These are phyloP conservation scores for Lerema accius DNA, from an alignment of 1,140 invertebrate genomes.

Conservation along the genomic window DNA sequence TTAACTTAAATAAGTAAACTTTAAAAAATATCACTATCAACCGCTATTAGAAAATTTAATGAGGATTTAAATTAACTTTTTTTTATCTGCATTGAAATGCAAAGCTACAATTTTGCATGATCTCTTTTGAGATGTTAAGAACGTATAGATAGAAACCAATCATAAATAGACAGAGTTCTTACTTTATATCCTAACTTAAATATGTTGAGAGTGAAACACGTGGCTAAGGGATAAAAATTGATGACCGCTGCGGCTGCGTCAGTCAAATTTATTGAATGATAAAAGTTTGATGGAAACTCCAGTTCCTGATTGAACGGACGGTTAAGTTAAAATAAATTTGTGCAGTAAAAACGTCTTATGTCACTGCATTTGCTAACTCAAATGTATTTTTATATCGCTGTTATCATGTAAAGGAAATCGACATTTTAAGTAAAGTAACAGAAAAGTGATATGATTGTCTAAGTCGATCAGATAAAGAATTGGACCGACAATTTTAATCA, in stretches of 20 bases:
- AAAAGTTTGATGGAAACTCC: slow-evolving; percentile 24
- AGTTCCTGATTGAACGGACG: slow-evolving; percentile 11
- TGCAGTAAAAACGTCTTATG: background rate
- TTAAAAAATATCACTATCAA: too few species aligned
- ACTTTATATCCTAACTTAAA: background rate
- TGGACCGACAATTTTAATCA: too few species aligned
- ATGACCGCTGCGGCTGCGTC: slow-evolving; percentile 23
- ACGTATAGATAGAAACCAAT: too few species aligned
- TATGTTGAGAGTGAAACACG: background rate
- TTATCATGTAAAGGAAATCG: background rate
- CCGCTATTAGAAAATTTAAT: too few species aligned
- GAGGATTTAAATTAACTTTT: too few species aligned
- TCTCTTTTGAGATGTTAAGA: too few species aligned
- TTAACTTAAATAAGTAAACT: too few species aligned
- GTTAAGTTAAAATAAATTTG: slow-evolving; percentile 12
- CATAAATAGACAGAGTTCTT: too few species aligned
- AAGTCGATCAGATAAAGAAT: too few species aligned
- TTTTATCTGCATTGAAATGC: too few species aligned
- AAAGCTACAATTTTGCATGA: too few species aligned
- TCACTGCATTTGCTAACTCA: background rate
- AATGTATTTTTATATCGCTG: background rate
- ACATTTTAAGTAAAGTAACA: background rate
- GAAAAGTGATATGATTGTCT: too few species aligned
- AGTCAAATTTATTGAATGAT: slow-evolving; percentile 28
- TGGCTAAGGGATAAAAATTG: slow-evolving; percentile 9